Conservation (phyloP, 1,140 invertebrate genomes). For the Drosophila triauraria region DNA sequence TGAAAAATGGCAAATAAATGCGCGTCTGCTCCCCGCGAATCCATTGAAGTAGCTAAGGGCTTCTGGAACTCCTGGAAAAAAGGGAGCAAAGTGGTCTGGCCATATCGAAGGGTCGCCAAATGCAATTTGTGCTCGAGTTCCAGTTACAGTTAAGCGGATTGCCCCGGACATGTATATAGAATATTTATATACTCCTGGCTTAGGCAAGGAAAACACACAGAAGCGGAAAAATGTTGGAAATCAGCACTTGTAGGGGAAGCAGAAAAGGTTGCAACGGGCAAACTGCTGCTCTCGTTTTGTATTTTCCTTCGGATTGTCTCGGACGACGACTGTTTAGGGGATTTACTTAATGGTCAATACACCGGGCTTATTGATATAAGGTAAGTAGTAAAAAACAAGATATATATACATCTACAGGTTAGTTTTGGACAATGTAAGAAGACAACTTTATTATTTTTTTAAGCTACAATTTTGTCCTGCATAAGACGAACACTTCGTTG, state of each 20-base stretch:
- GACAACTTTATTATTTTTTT: slow-evolving; percentile 2
- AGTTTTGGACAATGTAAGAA: neutral
- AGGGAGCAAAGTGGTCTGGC: slow-evolving; percentile 2
- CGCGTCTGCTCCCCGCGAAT: slow-evolving; percentile 28
- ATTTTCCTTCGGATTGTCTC: neutral
- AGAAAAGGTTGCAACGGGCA: slow-evolving; percentile 36
- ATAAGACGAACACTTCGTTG: neutral
- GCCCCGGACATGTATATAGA: slow-evolving; percentile 66
- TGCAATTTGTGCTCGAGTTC: slow-evolving; percentile 72
- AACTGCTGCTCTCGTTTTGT: slow-evolving; percentile 42
- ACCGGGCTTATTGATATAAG: slow-evolving; percentile 3
- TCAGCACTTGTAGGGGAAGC: slow-evolving; percentile 27
- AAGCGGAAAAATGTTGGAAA: slow-evolving; percentile 28
- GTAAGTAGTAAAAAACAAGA: neutral
- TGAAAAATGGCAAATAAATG: slow-evolving; percentile 80
- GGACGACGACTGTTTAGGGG: slow-evolving; percentile 18
- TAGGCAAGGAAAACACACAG: slow-evolving; percentile 38
- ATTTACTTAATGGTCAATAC: slow-evolving; percentile 37
- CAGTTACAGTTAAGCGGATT: slow-evolving; percentile 78
- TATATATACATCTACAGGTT: neutral
- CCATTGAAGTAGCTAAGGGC: slow-evolving; percentile 55
- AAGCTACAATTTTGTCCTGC: neutral
- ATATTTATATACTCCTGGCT: slow-evolving; percentile 70
- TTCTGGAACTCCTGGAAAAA: slow-evolving; percentile 14
- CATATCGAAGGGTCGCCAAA: slow-evolving; percentile 48